Percentiles rank a stretch among this genome's conserved stretches.
These are phyloP conservation scores for Ahaetulla prasina DNA, from an alignment of 2,113 vertebrate species.

Conservation along the genomic window DNA sequence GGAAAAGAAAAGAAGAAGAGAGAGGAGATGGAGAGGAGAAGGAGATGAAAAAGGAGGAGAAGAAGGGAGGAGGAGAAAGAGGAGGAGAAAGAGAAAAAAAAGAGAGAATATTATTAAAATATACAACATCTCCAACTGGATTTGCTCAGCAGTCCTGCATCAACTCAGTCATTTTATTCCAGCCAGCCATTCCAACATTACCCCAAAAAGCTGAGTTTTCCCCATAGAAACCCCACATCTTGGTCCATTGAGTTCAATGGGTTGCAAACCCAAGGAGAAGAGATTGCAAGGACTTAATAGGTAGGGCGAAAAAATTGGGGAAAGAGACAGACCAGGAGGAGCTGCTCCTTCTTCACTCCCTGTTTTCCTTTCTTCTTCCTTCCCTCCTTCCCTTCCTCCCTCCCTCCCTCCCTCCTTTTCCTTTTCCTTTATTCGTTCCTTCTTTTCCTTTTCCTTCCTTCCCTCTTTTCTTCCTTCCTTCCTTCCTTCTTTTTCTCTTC, in stretches of 20 bases:
- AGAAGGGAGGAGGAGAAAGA: not conserved
- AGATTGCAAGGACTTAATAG: not conserved
- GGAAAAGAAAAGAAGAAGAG: not conserved
- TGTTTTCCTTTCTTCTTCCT: too few species aligned
- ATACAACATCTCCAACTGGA: not conserved
- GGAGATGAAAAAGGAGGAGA: too few species aligned
- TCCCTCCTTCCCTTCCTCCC: not conserved
- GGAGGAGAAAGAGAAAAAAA: accelerated
- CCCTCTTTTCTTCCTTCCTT: too few species aligned
- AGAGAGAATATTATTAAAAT: not conserved
- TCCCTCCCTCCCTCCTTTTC: not conserved
- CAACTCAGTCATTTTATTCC: not conserved
- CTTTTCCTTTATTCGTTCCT: not conserved
- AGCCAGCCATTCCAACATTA: not conserved
- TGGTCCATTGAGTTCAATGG: not conserved
- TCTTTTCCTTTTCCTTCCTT: too few species aligned
- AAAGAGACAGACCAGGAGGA: not conserved
- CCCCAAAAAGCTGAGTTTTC: not conserved
- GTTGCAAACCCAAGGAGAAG: too few species aligned
- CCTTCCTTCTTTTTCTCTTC: too few species aligned
- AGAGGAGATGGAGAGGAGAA: too few species aligned
- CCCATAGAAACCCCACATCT: not conserved
- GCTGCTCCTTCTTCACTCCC: not conserved
- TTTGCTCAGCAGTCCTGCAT: not conserved
- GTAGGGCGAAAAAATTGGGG: not conserved